Conservation (phyloP, 2,888 invertebrate genomes). For the Lampropteryx suffumata region DNA sequence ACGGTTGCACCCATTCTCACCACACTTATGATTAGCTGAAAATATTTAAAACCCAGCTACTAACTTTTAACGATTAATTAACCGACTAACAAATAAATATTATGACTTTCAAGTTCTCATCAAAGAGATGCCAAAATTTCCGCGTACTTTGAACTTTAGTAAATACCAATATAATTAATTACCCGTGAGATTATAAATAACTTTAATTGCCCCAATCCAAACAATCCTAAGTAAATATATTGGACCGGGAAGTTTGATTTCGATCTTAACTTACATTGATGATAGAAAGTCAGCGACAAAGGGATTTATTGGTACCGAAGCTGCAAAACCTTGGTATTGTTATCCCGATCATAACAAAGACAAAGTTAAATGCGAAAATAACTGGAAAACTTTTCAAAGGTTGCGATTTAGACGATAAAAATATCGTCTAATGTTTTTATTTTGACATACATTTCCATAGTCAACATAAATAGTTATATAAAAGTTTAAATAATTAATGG, state of each 20-base stretch:
- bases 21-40: too few species aligned
- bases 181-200: slow-evolving; percentile 14
- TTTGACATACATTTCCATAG: too few species aligned
- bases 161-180: slow-evolving; percentile 20
- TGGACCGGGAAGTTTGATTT: slow-evolving; percentile 10
- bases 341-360: slow-evolving; percentile 22
- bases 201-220: slow-evolving; percentile 20
- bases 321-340: slow-evolving; percentile 5
- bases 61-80: too few species aligned
- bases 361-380: slow-evolving; percentile 35
- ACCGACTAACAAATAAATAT: too few species aligned
- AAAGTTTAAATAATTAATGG: too few species aligned
- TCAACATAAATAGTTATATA: too few species aligned
- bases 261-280: slow-evolving; percentile 13
- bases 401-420: background rate
- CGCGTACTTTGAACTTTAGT: background rate
- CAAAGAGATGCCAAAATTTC: too few species aligned
- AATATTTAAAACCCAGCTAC: too few species aligned
- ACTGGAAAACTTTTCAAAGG: slow-evolving; percentile 7
- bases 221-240: slow-evolving; percentile 16
- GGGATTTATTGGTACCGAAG: slow-evolving; percentile 25
- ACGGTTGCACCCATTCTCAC: too few species aligned
- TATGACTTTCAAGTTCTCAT: too few species aligned
- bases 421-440: too few species aligned
- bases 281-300: slow-evolving; percentile 23